Evolutionary conservation across 2,797 vertebrate species (phyloP).

Genomic region (Pseudocheirus occidentalis): DNA sequence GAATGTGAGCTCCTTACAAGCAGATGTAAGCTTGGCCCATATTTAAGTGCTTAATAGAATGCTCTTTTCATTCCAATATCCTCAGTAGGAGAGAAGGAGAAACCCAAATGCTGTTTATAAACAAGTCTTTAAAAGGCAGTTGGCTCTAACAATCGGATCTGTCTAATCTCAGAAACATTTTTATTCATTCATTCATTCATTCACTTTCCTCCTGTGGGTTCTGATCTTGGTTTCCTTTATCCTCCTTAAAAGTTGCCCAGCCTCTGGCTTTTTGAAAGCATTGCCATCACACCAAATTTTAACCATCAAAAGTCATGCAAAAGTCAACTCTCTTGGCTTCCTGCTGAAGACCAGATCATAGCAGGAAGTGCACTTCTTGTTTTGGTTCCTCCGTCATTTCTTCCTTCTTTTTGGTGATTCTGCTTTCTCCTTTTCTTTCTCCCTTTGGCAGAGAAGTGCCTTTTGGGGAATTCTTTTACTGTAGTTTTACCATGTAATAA

Average conservation of each 20-base stretch:
- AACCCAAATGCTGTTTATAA: too few species aligned
- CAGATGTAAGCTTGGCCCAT: neutral
- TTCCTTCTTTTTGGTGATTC: neutral
- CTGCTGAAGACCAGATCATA: neutral
- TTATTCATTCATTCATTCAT: neutral
- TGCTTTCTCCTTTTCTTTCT: neutral
- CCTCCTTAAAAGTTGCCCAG: neutral
- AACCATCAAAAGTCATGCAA: neutral
- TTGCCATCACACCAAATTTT: neutral
- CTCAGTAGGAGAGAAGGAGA: too few species aligned
- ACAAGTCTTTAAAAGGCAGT: too few species aligned
- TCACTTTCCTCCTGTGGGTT: neutral
- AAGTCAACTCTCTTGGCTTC: neutral
- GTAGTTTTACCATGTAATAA: neutral
- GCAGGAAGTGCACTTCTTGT: too few species aligned
- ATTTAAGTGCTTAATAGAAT: neutral
- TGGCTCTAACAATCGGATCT: too few species aligned
- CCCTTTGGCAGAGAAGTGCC: neutral
- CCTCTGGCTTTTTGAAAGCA: neutral
- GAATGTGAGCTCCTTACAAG: neutral
- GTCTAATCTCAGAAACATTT: too few species aligned
- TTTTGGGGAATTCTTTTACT: neutral
- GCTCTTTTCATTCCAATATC: too few species aligned
- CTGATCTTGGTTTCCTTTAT: neutral
- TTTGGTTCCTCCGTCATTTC: neutral